Conservation (phyloP, 1,140 invertebrate species). For the Drosophila orena region DNA sequence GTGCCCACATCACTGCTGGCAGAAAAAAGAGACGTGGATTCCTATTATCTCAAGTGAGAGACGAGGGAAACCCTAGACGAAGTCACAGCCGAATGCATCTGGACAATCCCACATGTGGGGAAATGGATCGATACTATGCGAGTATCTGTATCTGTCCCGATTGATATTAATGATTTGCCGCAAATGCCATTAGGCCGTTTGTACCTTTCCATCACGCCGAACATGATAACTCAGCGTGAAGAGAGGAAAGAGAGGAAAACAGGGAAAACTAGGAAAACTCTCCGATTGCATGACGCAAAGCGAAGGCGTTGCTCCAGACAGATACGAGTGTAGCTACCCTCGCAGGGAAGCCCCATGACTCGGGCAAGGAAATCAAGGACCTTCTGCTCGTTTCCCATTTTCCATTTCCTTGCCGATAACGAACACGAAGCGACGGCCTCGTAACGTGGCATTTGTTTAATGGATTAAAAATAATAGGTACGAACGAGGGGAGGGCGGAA, state of each 20-base stretch:
- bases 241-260: slow-evolving; percentile 13
- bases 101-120: slow-evolving; percentile 42
- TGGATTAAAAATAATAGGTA: slow-evolving; percentile 80
- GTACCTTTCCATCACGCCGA: slow-evolving; percentile 49
- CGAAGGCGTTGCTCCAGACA: slow-evolving; percentile 58
- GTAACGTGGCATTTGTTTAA: slow-evolving; percentile 79
- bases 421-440: slow-evolving; percentile 45
- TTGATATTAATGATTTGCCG: slow-evolving; percentile 77
- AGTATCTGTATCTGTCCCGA: slow-evolving; percentile 48
- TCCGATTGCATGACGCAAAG: slow-evolving; percentile 58
- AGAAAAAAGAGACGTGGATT: slow-evolving; percentile 10
- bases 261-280: slow-evolving; percentile 24
- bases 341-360: slow-evolving; percentile 40
- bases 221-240: slow-evolving; percentile 69
- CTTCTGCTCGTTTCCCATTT: slow-evolving; percentile 53
- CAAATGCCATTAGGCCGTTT: slow-evolving; percentile 64
- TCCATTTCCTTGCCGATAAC: slow-evolving; percentile 60
- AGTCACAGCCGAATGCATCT: slow-evolving; percentile 51
- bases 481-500: slow-evolving; percentile 28
- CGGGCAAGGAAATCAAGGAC: slow-evolving; percentile 64
- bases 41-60: slow-evolving; percentile 23
- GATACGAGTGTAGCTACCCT: slow-evolving; percentile 47
- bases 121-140: slow-evolving; percentile 24
- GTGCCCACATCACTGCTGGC: slow-evolving; percentile 5
- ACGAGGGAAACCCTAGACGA: slow-evolving; percentile 33